Evolutionary conservation across 2,888 invertebrate species (phyloP).

Genomic region (Tineola bisselliella): DNA sequence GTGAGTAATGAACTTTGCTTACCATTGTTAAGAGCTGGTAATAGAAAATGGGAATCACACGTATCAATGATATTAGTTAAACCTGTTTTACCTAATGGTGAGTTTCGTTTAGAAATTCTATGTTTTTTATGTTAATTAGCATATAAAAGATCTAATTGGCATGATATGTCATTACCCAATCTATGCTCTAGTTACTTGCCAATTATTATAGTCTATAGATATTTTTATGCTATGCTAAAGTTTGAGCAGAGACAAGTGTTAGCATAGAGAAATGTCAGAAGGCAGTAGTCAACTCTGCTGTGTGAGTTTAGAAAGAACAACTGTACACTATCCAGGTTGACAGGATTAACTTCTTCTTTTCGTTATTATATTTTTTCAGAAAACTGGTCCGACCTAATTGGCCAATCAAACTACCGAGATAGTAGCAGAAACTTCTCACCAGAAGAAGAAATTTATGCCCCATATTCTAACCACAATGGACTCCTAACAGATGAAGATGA

Average conservation of each 20-base stretch:
- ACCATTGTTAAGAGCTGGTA: constrained; percentile 66
- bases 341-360: no score
- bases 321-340: no score
- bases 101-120: constrained; percentile 19
- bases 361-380: no score
- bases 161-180: no score
- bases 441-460: constrained; percentile 50
- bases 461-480: constrained; percentile 39
- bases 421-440: constrained; percentile 45
- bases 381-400: constrained; percentile 60
- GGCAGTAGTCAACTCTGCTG: no score
- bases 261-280: no score
- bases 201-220: no score
- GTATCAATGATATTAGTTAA: constrained; percentile 82
- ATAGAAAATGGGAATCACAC: constrained; percentile 67
- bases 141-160: background rate
- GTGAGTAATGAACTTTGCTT: constrained; percentile 75
- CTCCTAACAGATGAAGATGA: constrained; percentile 42
- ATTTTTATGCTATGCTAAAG: no score
- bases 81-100: constrained; percentile 71
- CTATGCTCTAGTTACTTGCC: no score
- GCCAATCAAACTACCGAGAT: constrained; percentile 52
- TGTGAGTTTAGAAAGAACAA: no score
- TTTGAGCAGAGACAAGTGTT: no score
- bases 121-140: no score